Base-by-base conservation (phyloP, 1,140 invertebrate genomes). In the Littorina saxatilis region DNA sequence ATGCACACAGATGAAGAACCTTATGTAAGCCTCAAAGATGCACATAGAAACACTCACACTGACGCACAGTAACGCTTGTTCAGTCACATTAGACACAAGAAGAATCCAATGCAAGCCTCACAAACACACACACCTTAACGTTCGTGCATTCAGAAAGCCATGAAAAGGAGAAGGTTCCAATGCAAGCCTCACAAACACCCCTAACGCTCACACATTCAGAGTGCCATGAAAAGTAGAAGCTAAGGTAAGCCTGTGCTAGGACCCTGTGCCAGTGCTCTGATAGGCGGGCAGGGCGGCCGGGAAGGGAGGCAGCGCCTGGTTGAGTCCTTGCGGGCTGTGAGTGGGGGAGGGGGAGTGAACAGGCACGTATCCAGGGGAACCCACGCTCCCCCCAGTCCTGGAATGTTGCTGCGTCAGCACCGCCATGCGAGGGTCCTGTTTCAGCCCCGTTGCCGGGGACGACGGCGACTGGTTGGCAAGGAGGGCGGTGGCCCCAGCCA, bases 281-380 rank as follows among this genome's bases (percentile, higher is more conserved):
- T 78, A 63, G 2, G 52, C 74, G 50, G 74, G 50, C 52, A 78
- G 20, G 13, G 76, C 76, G 2, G 23, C 32, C 1, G 76, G 43
- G 20, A 78, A 61, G 7, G 76, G 37, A 4, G 76, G 76, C 43
- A 75, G 27, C 1, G 40, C 52, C 74, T 50, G 40, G n/a, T 23
- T 63, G 35, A 78, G 20, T 47, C 63, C 15, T 55, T 78, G 70
- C 29, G 68, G 76, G 73, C 79, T 39, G 83, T 55, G n/a, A 77
- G 79, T 43, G 72, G 81, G 29, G 80, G 83, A 66, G 55, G 63
- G 68, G 77, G 80, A 77, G 78, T 81, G 43, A 50, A 43, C 43
- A 58, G 77, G 2, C 52, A 37, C 43, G 63, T 68, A 79, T 37
- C 83, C 61, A 58, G 66, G 40, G 9, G 37, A 7, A 58, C 83